Conservation (phyloP, 2,888 invertebrate species). For the Phania funesta region DNA sequence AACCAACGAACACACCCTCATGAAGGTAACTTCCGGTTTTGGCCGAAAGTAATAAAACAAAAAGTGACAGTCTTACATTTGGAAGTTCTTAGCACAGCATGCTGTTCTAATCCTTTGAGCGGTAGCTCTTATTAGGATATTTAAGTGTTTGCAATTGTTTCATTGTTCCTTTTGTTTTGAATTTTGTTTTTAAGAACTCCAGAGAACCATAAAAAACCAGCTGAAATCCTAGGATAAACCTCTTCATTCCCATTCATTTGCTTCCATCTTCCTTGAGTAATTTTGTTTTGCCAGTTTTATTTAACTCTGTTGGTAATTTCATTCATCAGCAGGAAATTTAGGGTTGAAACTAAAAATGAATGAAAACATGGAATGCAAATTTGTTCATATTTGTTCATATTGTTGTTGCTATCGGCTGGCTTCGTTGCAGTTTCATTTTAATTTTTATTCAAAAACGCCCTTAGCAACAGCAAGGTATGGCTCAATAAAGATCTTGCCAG, state of each 20-base stretch:
- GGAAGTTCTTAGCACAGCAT: conserved; percentile 12
- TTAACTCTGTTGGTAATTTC: conserved; percentile 43
- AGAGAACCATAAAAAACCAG: conserved; percentile 31
- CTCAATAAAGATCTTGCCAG: conserved; percentile 22
- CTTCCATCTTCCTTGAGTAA: too few species aligned
- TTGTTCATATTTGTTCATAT: background rate
- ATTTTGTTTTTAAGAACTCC: background rate
- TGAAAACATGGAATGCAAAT: conserved; percentile 54
- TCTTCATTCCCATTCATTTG: conserved; percentile 32
- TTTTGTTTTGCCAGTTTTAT: conserved; percentile 10
- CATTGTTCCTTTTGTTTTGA: conserved; percentile 21
- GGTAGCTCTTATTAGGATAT: background rate
- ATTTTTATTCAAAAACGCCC: conserved; percentile 34
- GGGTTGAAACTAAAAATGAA: conserved; percentile 22
- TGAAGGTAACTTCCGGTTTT: conserved; percentile 53
- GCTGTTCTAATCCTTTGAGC: conserved; percentile 52
- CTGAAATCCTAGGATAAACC: conserved; percentile 24
- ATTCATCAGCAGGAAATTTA: conserved; percentile 32
- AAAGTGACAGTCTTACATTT: background rate
- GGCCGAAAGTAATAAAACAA: conserved; percentile 29
- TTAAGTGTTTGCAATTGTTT: conserved; percentile 27
- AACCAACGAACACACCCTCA: conserved; percentile 30
- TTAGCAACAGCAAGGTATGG: conserved; percentile 56
- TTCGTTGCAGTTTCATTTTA: conserved; percentile 1
- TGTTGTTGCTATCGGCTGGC: background rate